phyloP scores from a whole-genome alignment of 2,113 vertebrate genomes.

The Corythornis cristatus region DNA sequence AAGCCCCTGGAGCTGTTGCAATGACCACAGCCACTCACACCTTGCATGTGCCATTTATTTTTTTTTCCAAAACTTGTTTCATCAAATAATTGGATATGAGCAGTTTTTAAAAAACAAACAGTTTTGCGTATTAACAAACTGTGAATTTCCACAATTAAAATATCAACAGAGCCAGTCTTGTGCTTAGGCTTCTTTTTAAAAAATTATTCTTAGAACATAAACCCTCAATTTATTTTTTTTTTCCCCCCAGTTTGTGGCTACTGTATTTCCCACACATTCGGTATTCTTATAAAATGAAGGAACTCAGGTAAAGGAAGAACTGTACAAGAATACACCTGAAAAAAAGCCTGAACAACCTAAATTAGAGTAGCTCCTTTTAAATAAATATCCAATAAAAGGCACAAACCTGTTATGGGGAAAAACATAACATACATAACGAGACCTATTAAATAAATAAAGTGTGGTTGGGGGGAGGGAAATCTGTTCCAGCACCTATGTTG shows the following conservation, averaged over 20 bases:
- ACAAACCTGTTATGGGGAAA: slow-evolving; percentile 53
- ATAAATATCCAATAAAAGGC: slow-evolving; percentile 70
- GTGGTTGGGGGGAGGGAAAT: background rate
- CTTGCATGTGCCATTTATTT: slow-evolving; percentile 59
- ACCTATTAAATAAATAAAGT: slow-evolving; percentile 57
- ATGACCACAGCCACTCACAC: background rate
- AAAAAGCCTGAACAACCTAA: slow-evolving; percentile 13
- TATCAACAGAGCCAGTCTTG: slow-evolving; percentile 27
- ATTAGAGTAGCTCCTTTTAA: slow-evolving; percentile 45
- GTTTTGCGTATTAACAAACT: slow-evolving; percentile 28
- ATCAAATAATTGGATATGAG: slow-evolving; percentile 54
- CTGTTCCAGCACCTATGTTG: slow-evolving; percentile 54
- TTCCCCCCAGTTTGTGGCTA: background rate
- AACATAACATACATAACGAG: slow-evolving; percentile 34
- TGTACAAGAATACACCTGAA: slow-evolving; percentile 37
- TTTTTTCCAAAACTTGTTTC: slow-evolving; percentile 61
- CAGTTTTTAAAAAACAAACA: slow-evolving; percentile 41
- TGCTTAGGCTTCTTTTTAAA: slow-evolving; percentile 47
- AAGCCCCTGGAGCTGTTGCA: background rate
- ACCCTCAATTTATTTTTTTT: background rate
- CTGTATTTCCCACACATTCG: background rate
- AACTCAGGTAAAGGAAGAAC: slow-evolving; percentile 24
- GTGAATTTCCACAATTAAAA: slow-evolving; percentile 35
- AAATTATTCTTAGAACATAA: slow-evolving; percentile 24
- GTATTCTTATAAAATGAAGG: slow-evolving; percentile 31